These are phyloP conservation scores for Gambusia affinis DNA, from an alignment of 2,113 vertebrate genomes.

Conservation along the genomic window DNA sequence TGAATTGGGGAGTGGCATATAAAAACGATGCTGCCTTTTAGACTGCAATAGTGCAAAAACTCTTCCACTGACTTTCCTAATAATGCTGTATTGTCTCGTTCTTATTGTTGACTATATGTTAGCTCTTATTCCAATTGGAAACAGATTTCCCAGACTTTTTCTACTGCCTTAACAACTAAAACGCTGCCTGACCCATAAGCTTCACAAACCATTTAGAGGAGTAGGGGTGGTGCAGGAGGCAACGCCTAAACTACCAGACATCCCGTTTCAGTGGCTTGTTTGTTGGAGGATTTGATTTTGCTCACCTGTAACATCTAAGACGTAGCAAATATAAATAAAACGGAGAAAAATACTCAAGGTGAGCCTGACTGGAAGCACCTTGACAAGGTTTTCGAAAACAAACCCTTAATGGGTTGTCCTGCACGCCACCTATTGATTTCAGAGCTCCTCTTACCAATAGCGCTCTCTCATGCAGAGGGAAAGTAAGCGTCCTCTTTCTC, in stretches of 20 bases:
- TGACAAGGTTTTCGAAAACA: conserved; percentile 18
- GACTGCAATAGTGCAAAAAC: conserved; percentile 7
- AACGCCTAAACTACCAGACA: conserved; percentile 4
- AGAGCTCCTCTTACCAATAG: conserved; percentile 48
- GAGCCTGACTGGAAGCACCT: conserved; percentile 15
- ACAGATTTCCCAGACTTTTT: not conserved
- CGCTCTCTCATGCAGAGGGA: conserved; percentile 15
- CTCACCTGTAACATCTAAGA: not conserved
- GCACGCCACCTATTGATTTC: conserved; percentile 43
- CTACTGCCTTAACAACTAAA: conserved; percentile 55
- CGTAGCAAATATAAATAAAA: not conserved
- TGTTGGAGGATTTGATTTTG: not conserved
- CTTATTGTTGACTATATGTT: conserved; percentile 6
- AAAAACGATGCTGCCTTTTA: conserved; percentile 50
- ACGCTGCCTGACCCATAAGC: conserved; percentile 21
- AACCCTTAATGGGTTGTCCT: conserved; percentile 4
- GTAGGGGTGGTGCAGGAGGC: not conserved
- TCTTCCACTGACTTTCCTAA: conserved; percentile 9
- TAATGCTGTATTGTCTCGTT: not conserved
- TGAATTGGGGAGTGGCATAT: not conserved
- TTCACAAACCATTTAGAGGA: not conserved
- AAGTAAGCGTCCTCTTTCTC: conserved; percentile 19
- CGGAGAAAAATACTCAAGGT: not conserved
- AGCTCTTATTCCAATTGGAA: conserved; percentile 7
- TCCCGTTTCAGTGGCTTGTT: conserved; percentile 2